Evolutionary conservation across 2,888 invertebrate species (phyloP), one percentile per base, ranked within the genome.

Genomic region (Lottia gigantea): DNA sequence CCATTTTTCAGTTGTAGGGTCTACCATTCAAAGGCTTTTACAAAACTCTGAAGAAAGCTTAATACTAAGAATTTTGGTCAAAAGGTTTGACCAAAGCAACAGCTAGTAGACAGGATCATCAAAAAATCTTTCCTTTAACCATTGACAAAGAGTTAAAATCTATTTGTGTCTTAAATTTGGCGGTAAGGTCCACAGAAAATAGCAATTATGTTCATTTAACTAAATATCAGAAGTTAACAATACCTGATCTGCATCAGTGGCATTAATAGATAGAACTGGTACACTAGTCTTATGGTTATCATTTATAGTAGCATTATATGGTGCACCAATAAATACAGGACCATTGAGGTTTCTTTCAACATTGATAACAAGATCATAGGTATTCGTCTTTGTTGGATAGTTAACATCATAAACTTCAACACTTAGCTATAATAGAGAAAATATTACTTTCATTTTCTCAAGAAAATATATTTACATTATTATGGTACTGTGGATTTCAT

Each of bases 211-310:
- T 1, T 46, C 19, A 64, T 19, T 62, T 19, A 66, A 8, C 0
- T 25, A 61, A 3, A 4, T 12, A 3, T 31, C 12, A 45, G 14
- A 64, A 46, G 23, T 25, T 16, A 26, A 16, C 72, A 80, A 81
- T 73, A 83, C 84, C 66, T 73, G 71, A 76, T 84, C 84, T 47
- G 66, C 66, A 71, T 84, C 84, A 14, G 72, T 76, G 4, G 83
- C 84, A 46, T 64, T 64, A 1, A 83, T 73, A n/a, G 71, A 74
- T 45, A 74, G 73, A 15, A 82, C 61, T 23, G 76, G 65, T 46
- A 23, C 67, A 14, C 77, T 77, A 0, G 77, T 65, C 8, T 31
- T 66, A 25, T 74, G 64, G 12, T 75, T 77, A 40, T 78, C 76
- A 64, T 71, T 70, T 16, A 83, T 74, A 14, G 46, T 62, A 1